Percentiles rank a stretch among this genome's conserved stretches.
Evolutionary conservation across 53 echinoderm and acorn worm species (phyloP).

Genomic region (Paracentrotus lividus): DNA sequence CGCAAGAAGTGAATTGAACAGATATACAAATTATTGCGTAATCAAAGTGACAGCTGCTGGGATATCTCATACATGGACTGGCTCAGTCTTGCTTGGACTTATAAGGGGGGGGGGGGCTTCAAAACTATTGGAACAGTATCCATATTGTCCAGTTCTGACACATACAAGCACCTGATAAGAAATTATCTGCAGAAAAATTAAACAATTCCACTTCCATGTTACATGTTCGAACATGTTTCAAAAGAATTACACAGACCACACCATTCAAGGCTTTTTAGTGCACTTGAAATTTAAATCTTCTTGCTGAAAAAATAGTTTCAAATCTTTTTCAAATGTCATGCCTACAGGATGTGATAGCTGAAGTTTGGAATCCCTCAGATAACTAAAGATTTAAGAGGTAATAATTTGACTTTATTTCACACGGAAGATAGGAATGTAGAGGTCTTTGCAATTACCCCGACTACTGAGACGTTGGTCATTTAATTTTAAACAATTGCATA

Average conservation of each 20-base stretch:
- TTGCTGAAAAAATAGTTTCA: neutral
- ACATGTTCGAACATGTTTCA: constrained; percentile 23
- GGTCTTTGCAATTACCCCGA: neutral
- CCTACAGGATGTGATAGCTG: neutral
- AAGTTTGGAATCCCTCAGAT: neutral
- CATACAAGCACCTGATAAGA: too few species aligned
- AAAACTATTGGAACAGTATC: too few species aligned
- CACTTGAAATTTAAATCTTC: neutral
- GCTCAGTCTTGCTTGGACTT: too few species aligned
- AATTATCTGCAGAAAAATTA: too few species aligned
- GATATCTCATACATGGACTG: neutral
- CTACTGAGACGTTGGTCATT: neutral
- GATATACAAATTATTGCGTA: neutral
- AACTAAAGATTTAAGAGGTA: neutral
- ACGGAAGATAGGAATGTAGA: neutral
- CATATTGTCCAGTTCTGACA: too few species aligned
- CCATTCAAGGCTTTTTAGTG: neutral
- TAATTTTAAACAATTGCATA: neutral
- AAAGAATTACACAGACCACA: neutral
- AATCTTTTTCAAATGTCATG: constrained; percentile 31
- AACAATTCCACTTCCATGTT: neutral
- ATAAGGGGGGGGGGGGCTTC: too few species aligned
- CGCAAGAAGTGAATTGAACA: neutral
- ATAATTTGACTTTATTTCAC: neutral
- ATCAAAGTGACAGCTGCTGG: neutral